Evolutionary conservation across 37 sponge, comb jelly and placozoan genomes (phyloP), one percentile per base, ranked within the genome.

Genomic region (Aplysina aerophoba): DNA sequence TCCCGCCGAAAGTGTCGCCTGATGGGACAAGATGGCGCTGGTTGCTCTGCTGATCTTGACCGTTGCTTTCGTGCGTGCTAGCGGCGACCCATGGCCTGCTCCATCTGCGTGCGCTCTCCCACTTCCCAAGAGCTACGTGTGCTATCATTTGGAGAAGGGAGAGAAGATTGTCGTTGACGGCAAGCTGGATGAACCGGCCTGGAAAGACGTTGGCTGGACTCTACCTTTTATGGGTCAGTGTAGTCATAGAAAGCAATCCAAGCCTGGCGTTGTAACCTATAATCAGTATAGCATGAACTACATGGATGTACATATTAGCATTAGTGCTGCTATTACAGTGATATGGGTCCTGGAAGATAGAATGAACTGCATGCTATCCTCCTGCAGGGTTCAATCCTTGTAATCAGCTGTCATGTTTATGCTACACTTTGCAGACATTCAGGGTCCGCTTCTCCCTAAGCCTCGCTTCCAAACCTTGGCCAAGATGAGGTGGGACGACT

Each of bases 401-500:
- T n/a, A n/a, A n/a, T n/a, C n/a, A n/a, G n/a, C n/a, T n/a, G n/a
- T n/a, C n/a, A n/a, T n/a, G n/a, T n/a, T n/a, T n/a, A n/a, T n/a
- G n/a, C n/a, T n/a, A n/a, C n/a, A n/a, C n/a, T n/a, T n/a, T n/a
- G 4, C 39, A 84, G 84, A 84, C 73, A 84, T 84, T 37, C 84
- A 84, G 56, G 84, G 84, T 14, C 69, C 55, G 0, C 17, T 24
- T 3, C 15, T 67, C 21, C 69, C 84, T 39, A 37, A n/a, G 37
- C 84, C 84, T 25, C 77, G 84, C 1, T 84, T 73, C 50, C 37
- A 17, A 1, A 84, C 84, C 17, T 24, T 31, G 24, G 84, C 37
- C 20, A 84, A 84, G 73, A 72, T 84, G 84, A 61, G 84, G 25
- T 84, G 84, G 84, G 84, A 84, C 25, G 84, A 84, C 41, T 25